Conservation (phyloP, 2,113 vertebrate genomes). For the Gobio gobio region DNA sequence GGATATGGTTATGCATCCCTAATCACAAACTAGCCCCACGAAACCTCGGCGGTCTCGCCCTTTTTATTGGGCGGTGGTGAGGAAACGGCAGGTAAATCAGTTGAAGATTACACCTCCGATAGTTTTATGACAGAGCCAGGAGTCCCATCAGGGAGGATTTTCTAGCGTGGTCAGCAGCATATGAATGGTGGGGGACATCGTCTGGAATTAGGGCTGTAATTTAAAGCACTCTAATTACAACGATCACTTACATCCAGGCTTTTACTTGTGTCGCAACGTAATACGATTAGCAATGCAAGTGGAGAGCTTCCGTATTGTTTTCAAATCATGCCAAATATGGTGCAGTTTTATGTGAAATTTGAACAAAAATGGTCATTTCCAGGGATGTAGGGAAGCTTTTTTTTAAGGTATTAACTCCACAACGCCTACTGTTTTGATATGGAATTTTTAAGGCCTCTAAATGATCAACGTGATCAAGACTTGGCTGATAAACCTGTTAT, state of each 20-base stretch:
- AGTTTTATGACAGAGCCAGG: constrained; percentile 60
- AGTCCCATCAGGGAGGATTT: constrained; percentile 57
- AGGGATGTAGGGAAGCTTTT: background rate
- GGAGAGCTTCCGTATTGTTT: constrained; percentile 16
- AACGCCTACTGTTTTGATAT: background rate
- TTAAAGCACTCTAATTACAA: constrained; percentile 60
- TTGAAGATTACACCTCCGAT: constrained; percentile 59
- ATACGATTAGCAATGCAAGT: constrained; percentile 50
- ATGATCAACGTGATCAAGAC: background rate
- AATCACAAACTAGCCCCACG: constrained; percentile 57
- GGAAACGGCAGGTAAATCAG: constrained; percentile 61
- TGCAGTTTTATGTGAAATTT: constrained; percentile 40
- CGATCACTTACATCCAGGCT: constrained; percentile 58
- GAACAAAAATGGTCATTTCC: background rate
- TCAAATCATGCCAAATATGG: constrained; percentile 48
- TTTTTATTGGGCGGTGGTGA: constrained; percentile 58
- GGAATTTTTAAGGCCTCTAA: background rate
- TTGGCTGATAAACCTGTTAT: background rate
- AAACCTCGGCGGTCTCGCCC: constrained; percentile 51
- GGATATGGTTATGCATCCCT: constrained; percentile 60
- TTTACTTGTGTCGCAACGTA: constrained; percentile 54
- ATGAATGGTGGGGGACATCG: constrained; percentile 54
- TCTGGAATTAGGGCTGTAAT: constrained; percentile 61
- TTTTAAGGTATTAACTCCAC: background rate
- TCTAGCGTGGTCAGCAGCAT: constrained; percentile 63